phyloP scores from a whole-genome alignment of 30 jellyfish, hydroid and myxozoan genomes.

The Cassiopea andromeda region DNA sequence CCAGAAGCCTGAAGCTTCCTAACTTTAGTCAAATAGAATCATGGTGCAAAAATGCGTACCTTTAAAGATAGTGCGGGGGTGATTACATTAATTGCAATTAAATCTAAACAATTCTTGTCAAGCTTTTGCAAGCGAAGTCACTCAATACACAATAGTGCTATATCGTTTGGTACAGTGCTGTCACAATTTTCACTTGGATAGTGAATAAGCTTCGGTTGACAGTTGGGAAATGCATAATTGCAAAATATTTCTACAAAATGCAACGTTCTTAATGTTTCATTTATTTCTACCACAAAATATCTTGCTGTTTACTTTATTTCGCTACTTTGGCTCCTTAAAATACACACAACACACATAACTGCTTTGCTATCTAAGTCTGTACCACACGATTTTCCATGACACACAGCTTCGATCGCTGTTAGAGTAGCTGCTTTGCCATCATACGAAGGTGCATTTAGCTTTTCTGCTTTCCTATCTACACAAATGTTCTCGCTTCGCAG shows the following conservation, averaged over 20 bases:
- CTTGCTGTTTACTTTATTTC: background rate
- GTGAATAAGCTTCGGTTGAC: no score
- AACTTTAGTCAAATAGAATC: no score
- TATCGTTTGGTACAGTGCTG: no score
- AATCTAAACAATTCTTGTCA: no score
- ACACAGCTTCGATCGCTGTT: constrained; percentile 65
- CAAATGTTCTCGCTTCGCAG: constrained; percentile 74
- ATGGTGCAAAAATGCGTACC: no score
- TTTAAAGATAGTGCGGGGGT: no score
- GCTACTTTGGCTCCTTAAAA: background rate
- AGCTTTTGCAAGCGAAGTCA: no score
- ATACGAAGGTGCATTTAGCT: constrained; percentile 38
- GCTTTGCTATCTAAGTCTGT: constrained; percentile 60
- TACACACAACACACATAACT: constrained; percentile 66
- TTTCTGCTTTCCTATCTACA: constrained; percentile 76
- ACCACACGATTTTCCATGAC: constrained; percentile 86
- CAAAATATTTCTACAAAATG: no score
- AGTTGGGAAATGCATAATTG: no score
- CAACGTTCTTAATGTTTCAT: background rate
- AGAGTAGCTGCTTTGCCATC: constrained; percentile 59
- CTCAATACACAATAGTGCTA: no score
- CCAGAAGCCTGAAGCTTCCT: no score
- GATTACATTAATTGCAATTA: no score
- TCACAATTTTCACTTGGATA: background rate
- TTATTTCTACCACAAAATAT: background rate